Evolutionary conservation across 2,888 invertebrate genomes (phyloP).

Genomic region (Eustalomyia histrio): DNA sequence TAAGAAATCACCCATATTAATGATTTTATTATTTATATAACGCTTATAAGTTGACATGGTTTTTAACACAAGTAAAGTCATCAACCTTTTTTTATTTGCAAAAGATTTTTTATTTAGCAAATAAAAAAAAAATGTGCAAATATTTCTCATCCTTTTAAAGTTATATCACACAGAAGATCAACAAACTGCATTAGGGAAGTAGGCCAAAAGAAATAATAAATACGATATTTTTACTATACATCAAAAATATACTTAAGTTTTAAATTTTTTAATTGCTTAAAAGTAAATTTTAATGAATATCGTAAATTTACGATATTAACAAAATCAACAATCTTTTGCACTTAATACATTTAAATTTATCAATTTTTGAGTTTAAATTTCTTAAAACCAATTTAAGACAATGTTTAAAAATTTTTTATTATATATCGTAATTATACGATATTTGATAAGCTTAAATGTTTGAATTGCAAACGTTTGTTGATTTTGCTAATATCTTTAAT

Average conservation of each 20-base stretch:
- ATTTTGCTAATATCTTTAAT: too few relatives aligned
- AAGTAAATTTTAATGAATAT: background rate
- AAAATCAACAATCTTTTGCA: too few relatives aligned
- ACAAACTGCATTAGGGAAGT: slow-evolving; percentile 6
- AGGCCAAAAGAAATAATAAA: background rate
- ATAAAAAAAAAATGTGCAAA: slow-evolving; percentile 14
- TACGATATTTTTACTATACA: too few relatives aligned
- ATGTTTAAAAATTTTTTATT: too few relatives aligned
- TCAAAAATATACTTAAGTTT: too few relatives aligned
- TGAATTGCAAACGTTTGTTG: too few relatives aligned
- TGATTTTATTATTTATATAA: background rate
- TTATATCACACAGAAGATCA: slow-evolving; percentile 32
- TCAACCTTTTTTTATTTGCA: slow-evolving; percentile 37
- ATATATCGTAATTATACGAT: too few relatives aligned
- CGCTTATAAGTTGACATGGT: slow-evolving; percentile 10
- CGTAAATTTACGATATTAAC: background rate
- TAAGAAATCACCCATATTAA: slow-evolving; percentile 27
- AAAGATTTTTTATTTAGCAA: slow-evolving; percentile 15
- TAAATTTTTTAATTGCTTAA: too few relatives aligned
- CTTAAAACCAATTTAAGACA: too few relatives aligned
- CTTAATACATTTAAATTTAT: too few relatives aligned
- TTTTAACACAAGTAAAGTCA: slow-evolving; percentile 26
- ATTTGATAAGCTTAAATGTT: too few relatives aligned
- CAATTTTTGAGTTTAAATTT: too few relatives aligned
- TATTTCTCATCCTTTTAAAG: slow-evolving; percentile 24